Conservation (phyloP, 2,113 vertebrate species). For the Nematolebias whitei region DNA sequence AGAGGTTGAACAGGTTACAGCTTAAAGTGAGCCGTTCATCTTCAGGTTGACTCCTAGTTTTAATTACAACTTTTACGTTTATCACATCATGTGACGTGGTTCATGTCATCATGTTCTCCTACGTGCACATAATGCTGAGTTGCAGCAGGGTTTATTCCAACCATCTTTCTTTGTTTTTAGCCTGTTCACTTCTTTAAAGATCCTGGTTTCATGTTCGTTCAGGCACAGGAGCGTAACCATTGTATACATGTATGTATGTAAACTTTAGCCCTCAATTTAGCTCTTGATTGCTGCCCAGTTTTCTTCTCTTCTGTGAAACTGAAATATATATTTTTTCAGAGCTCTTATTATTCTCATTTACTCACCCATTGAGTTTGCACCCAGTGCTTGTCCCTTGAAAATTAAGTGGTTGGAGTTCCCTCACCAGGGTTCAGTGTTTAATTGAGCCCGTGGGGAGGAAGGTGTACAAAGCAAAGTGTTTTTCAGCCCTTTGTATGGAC, state of each 20-base stretch:
- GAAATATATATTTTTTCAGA: too few species aligned
- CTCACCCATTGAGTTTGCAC: neutral
- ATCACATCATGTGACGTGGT: neutral
- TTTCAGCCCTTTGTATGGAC: constrained; percentile 19
- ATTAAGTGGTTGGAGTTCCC: constrained; percentile 21
- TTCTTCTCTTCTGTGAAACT: neutral
- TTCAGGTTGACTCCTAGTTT: neutral
- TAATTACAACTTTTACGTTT: neutral
- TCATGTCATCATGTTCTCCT: too few species aligned
- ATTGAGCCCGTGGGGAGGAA: constrained; percentile 67
- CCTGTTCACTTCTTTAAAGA: neutral
- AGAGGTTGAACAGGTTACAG: neutral
- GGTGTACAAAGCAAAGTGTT: constrained; percentile 54
- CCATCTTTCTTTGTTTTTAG: constrained; percentile 1
- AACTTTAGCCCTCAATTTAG: constrained; percentile 15
- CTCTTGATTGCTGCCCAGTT: neutral
- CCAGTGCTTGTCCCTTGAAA: constrained; percentile 16
- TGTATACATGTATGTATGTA: neutral
- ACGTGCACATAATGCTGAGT: too few species aligned
- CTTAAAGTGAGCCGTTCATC: neutral
- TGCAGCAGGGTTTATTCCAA: too few species aligned
- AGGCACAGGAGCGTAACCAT: neutral
- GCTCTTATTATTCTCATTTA: neutral
- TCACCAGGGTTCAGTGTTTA: constrained; percentile 45
- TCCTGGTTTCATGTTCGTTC: neutral